Base-by-base conservation (phyloP, 2,113 vertebrate species). In the Pelodiscus sinensis region DNA sequence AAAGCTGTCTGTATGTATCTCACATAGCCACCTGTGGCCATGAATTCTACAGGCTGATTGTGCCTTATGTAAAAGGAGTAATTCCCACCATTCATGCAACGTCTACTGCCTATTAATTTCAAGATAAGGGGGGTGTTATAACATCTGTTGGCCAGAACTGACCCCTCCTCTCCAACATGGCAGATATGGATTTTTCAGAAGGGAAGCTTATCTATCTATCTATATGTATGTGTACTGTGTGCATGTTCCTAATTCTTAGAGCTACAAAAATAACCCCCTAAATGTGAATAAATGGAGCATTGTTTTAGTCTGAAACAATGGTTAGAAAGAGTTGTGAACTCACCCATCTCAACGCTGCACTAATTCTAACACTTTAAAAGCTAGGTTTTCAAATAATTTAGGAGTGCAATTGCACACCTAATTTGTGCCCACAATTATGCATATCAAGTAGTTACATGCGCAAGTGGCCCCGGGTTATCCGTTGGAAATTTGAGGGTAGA, bases 401-500 rank as follows among this genome's bases (percentile, higher is more conserved):
- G 71, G 81, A 94, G 81, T 35, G 87, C 58, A 19, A 5, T 88
- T 87, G 24, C 78, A 55, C 94, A 14, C 44, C 88, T 82, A 79
- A 38, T 96, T 96, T 94, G n/a, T 89, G 92, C 8, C 55, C 19
- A 1, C 18, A 35, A 24, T 91, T 77, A 87, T 81, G 73, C 38
- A 92, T 84, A 92, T 75, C 35, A 50, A 22, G 57, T 87, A 82
- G 92, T 95, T 93, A 68, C 79, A 8, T 92, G 84, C 83, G 84
- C 91, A 92, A 92, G 83, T 71, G 82, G 51, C 35, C 85, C 56
- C 44, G 55, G 91, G 79, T 84, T 90, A 51, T 92, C 0, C 0
- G 82, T 88, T 56, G 86, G 85, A 95, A 92, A 68, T 81, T 55
- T 80, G 84, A 62, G 92, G 78, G 58, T 92, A 94, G 92, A 82